A percentile compares a stretch with the other conserved stretches of the same genome.
Evolutionary conservation across 2,113 vertebrate genomes (phyloP).

Genomic region (Pterophyllum scalare): DNA sequence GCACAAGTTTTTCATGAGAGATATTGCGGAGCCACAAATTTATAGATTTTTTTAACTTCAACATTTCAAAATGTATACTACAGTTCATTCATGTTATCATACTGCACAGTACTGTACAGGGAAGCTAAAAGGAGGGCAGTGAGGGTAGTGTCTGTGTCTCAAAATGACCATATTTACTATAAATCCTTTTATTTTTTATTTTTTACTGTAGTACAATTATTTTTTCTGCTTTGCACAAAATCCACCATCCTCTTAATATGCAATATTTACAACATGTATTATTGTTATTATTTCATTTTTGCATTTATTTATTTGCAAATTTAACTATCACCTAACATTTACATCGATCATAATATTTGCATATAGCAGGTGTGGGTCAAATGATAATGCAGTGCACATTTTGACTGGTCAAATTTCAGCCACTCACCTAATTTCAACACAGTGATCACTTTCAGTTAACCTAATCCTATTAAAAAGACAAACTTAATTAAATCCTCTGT

Average conservation of each 20-base stretch:
- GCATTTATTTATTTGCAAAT: not conserved
- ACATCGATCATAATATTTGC: not conserved
- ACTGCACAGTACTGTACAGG: too few species aligned
- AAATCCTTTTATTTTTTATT: too few species aligned
- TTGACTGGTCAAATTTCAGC: not conserved
- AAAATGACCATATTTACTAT: not conserved
- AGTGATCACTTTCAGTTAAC: not conserved
- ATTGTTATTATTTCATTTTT: not conserved
- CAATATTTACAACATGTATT: not conserved
- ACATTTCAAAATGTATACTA: too few species aligned
- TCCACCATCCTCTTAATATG: too few species aligned
- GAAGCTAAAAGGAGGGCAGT: too few species aligned
- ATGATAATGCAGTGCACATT: not conserved
- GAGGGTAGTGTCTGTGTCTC: too few species aligned
- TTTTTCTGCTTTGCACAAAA: not conserved
- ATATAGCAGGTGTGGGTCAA: not conserved
- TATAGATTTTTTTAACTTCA: too few species aligned
- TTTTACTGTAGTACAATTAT: not conserved
- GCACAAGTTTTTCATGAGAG: not conserved
- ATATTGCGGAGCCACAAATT: too few species aligned
- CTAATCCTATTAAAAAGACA: not conserved
- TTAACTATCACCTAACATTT: not conserved
- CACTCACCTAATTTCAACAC: not conserved
- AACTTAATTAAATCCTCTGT: constrained; percentile 1
- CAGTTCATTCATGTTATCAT: too few species aligned